phyloP scores from a whole-genome alignment of 2,113 vertebrate genomes.

The Nymphicus hollandicus region DNA sequence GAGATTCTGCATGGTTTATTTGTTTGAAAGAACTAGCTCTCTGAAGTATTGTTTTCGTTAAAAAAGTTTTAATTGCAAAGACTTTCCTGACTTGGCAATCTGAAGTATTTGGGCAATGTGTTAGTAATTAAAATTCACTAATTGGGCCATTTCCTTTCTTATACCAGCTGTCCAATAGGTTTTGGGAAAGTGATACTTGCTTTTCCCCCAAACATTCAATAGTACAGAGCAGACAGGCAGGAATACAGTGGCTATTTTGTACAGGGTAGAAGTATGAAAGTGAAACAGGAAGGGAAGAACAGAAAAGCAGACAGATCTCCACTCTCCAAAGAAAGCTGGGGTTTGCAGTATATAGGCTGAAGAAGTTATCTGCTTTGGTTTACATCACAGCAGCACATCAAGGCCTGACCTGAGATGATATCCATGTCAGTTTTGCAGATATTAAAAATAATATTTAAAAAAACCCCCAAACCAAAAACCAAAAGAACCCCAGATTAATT shows the following conservation, averaged over 20 bases:
- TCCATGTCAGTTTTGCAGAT: not conserved
- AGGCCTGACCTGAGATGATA: not conserved
- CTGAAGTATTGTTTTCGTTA: not conserved
- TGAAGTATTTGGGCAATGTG: not conserved
- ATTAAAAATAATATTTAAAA: not conserved
- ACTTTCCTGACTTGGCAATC: not conserved
- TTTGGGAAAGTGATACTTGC: not conserved
- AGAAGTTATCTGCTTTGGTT: not conserved
- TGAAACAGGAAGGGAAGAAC: not conserved
- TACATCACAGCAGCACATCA: not conserved
- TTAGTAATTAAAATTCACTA: not conserved
- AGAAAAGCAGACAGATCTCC: not conserved
- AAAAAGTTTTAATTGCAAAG: constrained; percentile 2
- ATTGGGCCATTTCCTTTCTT: not conserved
- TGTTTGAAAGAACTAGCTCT: not conserved
- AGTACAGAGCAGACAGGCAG: not conserved
- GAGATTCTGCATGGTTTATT: not conserved
- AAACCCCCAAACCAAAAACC: fast-evolving
- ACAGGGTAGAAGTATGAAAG: not conserved
- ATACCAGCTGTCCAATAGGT: not conserved
- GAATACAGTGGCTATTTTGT: not conserved
- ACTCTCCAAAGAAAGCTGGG: not conserved
- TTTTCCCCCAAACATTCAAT: not conserved
- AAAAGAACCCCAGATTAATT: not conserved
- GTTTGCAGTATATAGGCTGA: not conserved